Evolutionary conservation across 1,140 invertebrate genomes (phyloP).

Genomic region (Drosophila chauvacae): DNA sequence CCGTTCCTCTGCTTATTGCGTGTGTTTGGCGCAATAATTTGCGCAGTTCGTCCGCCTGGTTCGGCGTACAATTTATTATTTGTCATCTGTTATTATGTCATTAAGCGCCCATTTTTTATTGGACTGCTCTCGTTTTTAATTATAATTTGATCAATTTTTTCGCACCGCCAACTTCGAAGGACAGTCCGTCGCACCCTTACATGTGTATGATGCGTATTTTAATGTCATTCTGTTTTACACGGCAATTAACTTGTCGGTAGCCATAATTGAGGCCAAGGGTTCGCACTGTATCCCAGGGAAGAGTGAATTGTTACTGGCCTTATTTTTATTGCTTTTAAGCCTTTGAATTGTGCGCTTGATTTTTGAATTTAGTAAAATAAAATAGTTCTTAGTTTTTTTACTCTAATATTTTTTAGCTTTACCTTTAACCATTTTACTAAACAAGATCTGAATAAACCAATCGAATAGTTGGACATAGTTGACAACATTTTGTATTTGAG

Average conservation of each 20-base stretch:
- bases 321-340: neutral
- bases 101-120: slow-evolving; percentile 71
- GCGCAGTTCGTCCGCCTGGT: slow-evolving; percentile 45
- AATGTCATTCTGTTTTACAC: slow-evolving; percentile 66
- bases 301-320: neutral
- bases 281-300: neutral
- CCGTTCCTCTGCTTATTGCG: slow-evolving; percentile 22
- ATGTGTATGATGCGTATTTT: slow-evolving; percentile 36
- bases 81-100: slow-evolving; percentile 83
- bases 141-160: slow-evolving; percentile 74
- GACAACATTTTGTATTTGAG: neutral
- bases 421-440: neutral
- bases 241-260: slow-evolving; percentile 69
- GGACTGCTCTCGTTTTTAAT: slow-evolving; percentile 73
- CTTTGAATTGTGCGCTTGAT: neutral
- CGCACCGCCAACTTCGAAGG: slow-evolving; percentile 23
- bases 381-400: neutral
- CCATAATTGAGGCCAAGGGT: slow-evolving; percentile 13
- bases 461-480: neutral
- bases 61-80: slow-evolving; percentile 75
- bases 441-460: slow-evolving; percentile 12
- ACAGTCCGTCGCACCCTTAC: slow-evolving; percentile 1
- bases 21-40: slow-evolving; percentile 54
- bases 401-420: neutral
- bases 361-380: neutral